Percentiles rank a stretch among this genome's conserved stretches.
phyloP scores from a whole-genome alignment of 35 echinoderm and acorn worm species.

The Patiria miniata region DNA sequence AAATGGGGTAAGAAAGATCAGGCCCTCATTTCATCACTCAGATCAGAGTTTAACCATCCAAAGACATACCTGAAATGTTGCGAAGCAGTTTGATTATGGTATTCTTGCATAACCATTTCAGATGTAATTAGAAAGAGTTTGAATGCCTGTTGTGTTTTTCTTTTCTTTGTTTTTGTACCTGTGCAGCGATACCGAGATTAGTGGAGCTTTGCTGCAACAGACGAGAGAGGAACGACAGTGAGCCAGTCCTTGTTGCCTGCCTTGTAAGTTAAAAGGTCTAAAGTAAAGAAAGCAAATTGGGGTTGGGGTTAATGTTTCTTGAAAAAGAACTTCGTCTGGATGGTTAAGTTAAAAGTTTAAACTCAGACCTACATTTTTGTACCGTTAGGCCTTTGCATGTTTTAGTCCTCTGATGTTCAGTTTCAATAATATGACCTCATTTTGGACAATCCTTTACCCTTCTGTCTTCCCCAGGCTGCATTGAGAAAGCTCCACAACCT shows the following conservation, averaged over 20 bases:
- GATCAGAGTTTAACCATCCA: no score
- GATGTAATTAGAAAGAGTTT: no score
- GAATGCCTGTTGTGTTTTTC: not conserved
- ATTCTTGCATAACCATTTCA: no score
- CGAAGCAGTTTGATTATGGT: no score
- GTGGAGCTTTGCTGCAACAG: slow-evolving; percentile 59
- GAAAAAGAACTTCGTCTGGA: no score
- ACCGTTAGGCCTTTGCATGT: no score
- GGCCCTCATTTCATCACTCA: no score
- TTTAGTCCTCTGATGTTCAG: not conserved
- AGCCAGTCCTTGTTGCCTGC: slow-evolving; percentile 61
- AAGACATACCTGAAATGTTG: no score
- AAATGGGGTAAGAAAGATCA: no score
- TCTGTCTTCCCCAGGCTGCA: slow-evolving; percentile 64
- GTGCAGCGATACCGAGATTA: slow-evolving; percentile 45
- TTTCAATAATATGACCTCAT: not conserved
- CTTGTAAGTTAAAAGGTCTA: slow-evolving; percentile 46
- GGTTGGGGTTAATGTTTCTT: no score
- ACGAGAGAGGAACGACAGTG: slow-evolving; percentile 65
- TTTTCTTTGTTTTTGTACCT: not conserved
- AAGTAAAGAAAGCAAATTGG: not conserved
- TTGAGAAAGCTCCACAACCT: slow-evolving; percentile 57
- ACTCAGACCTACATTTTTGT: no score
- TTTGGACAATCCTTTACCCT: not conserved
- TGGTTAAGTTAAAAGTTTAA: no score